Conservation (phyloP, 2,113 vertebrate species). For the Burhinus bistriatus region DNA sequence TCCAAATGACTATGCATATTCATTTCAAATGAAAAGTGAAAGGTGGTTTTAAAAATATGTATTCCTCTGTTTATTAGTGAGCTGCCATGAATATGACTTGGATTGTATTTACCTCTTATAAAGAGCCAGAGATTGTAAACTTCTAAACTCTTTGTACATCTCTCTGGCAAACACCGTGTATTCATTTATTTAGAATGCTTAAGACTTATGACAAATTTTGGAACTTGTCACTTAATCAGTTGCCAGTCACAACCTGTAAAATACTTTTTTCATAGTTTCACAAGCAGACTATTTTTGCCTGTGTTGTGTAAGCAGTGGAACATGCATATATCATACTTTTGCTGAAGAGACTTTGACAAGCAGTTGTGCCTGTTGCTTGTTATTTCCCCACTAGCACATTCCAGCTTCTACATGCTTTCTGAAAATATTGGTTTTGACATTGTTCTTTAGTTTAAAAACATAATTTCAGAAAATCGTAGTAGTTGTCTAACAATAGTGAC, state of each 20-base stretch:
- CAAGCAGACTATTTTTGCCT: neutral
- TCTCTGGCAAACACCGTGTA: neutral
- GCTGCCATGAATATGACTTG: neutral
- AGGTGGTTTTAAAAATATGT: neutral
- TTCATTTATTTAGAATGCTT: neutral
- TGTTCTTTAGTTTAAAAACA: neutral
- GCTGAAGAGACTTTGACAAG: neutral
- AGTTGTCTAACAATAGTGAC: neutral
- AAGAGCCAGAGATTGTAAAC: neutral
- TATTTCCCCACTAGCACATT: neutral
- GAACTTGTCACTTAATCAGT: neutral
- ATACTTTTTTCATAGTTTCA: neutral
- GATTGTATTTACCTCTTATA: neutral
- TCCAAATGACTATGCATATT: neutral
- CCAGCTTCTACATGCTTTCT: neutral
- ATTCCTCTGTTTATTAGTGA: neutral
- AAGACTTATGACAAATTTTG: neutral
- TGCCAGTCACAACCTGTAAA: neutral
- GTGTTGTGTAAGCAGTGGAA: neutral
- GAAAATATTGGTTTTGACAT: neutral
- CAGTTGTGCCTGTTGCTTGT: neutral
- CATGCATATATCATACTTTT: neutral
- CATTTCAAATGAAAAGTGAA: neutral
- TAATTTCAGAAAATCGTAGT: neutral
- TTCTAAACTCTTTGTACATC: neutral